These are phyloP conservation scores for Epinephelus cyanopodus DNA, from an alignment of 2,113 vertebrate genomes.

Conservation along the genomic window DNA sequence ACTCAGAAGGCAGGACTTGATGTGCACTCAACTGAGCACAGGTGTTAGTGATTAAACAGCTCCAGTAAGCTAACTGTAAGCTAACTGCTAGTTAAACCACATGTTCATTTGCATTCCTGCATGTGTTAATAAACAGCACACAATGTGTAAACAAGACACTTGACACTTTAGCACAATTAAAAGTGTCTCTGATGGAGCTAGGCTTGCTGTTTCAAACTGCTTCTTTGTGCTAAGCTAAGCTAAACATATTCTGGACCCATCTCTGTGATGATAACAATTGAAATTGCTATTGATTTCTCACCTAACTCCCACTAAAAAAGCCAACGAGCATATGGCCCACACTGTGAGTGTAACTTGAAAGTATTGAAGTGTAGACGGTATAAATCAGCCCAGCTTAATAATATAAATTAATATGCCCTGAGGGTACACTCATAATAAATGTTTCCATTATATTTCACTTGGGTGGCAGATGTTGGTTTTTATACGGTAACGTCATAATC, in stretches of 20 bases:
- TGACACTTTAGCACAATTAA: too few relatives aligned
- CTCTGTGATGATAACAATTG: background rate
- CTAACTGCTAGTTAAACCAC: background rate
- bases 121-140: background rate
- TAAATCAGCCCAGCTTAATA: constrained; percentile 30
- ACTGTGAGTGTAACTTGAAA: background rate
- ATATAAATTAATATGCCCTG: constrained; percentile 9
- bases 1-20: background rate
- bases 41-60: background rate
- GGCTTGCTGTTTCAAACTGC: background rate
- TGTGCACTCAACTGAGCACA: constrained; percentile 1
- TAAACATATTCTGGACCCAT: background rate
- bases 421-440: constrained; percentile 8
- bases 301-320: background rate
- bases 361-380: constrained; percentile 19
- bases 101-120: background rate
- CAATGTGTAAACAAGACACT: background rate
- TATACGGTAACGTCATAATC: constrained; percentile 45
- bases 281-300: constrained; percentile 7
- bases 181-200: background rate
- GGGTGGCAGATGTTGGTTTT: constrained; percentile 41
- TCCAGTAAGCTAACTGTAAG: background rate
- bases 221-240: constrained; percentile 20
- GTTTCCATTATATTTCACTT: constrained; percentile 40
- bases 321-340: background rate